Evolutionary conservation across 2,113 vertebrate genomes (phyloP).

Genomic region (Stomatorhinus ivindoensis): DNA sequence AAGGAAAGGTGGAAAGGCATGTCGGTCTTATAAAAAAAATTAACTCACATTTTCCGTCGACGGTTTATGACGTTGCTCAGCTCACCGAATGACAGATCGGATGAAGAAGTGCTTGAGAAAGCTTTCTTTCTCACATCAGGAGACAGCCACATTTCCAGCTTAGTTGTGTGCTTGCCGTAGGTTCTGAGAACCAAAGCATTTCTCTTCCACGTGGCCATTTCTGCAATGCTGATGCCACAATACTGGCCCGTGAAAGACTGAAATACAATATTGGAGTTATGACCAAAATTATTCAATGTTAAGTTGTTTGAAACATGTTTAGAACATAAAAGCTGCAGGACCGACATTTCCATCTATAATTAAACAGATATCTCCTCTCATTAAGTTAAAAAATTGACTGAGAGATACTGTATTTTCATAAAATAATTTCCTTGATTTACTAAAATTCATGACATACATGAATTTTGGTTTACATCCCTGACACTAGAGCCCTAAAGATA

Average conservation of each 20-base stretch:
- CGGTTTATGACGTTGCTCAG: neutral
- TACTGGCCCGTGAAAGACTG: neutral
- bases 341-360: neutral
- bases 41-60: constrained; percentile 29
- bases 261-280: neutral
- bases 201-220: constrained; percentile 39
- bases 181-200: constrained; percentile 48
- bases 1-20: neutral
- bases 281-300: neutral
- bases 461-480: no score
- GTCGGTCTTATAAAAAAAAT: neutral
- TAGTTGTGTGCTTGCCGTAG: constrained; percentile 46
- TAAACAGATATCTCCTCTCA: neutral
- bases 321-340: neutral
- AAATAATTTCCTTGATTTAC: no score
- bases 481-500: no score
- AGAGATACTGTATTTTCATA: neutral
- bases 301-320: neutral
- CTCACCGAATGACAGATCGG: constrained; percentile 41
- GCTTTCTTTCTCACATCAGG: constrained; percentile 42
- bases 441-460: no score
- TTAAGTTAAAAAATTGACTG: neutral
- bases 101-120: constrained; percentile 50
- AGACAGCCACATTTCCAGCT: constrained; percentile 51
- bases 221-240: neutral